Base-by-base conservation (phyloP, 1,140 invertebrate genomes). In the Stenopsyche tienmushanensis region DNA sequence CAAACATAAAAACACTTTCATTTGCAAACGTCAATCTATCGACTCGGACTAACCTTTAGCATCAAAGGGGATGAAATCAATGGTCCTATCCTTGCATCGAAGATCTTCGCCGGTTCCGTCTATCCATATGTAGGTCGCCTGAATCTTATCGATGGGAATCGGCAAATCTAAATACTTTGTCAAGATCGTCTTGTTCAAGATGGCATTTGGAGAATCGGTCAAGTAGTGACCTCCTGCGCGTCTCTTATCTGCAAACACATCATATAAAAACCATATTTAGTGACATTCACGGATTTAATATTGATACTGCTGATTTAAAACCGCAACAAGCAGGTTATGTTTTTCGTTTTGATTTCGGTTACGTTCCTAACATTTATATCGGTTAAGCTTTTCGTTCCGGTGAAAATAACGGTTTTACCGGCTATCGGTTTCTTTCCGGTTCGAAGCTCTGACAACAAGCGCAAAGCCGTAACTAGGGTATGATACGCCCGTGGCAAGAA, bases 121-220 rank as follows among this genome's bases (percentile, higher is more conserved):
- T 62, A 96, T 90, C 94, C 94, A 96, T 8, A 96, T 83, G 74
- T 96, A 96, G 67, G 86, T 89, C 3, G 84, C 86, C 72, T 90
- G 86, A 10, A 90, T 82, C 47, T 83, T 74, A 24, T 89, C 83
- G 42, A 89, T 85, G 1, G 90, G 87, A 18, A 90, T 79, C 10
- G 86, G 85, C 54, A 94, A 77, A 50, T 82, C 79, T 73, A 90
- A 78, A 75, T 91, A 94, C 63, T 87, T 85, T 34, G 85, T 81
- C 75, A 90, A 80, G 8, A 89, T 81, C 42, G 80, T 82, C 74
- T 88, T 89, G 74, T 87, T 83, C 42, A 86, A 82, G 64, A 79
- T 76, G 65, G 85, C 77, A 71, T 81, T 83, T 63, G 83, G 82
- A 39, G 79, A 81, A 23, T 71, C 65, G 3, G 52, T 26, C 50